These are phyloP conservation scores for Papilio elwesi DNA, from an alignment of 2,888 invertebrate species.

Conservation along the genomic window DNA sequence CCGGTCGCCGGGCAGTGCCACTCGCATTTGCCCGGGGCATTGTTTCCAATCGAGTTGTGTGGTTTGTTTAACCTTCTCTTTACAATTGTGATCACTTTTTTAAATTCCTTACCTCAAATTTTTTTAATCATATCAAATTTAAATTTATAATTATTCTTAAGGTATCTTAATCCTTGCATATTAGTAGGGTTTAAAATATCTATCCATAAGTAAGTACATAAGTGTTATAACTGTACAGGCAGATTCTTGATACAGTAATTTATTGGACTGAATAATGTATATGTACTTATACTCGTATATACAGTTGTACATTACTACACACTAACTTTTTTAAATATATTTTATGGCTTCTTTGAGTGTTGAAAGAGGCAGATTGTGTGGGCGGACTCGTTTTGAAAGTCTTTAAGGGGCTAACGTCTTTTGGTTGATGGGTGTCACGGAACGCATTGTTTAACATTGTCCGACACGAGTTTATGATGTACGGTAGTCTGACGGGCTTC, in stretches of 20 bases:
- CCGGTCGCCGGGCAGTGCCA: constrained; percentile 49
- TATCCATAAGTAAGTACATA: constrained; percentile 7
- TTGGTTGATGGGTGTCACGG: constrained; percentile 45
- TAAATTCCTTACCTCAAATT: background rate
- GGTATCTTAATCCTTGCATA: background rate
- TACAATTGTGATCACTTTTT: constrained; percentile 13
- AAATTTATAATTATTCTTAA: background rate
- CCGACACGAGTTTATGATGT: constrained; percentile 38
- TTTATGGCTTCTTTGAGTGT: constrained; percentile 79
- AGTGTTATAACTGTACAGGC: constrained; percentile 40
- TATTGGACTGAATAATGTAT: constrained; percentile 43
- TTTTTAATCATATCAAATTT: too few relatives aligned
- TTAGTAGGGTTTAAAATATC: background rate
- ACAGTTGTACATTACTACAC: constrained; percentile 49
- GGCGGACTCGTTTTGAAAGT: constrained; percentile 61
- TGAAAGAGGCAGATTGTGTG: constrained; percentile 75
- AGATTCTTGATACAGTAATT: constrained; percentile 39
- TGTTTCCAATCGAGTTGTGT: constrained; percentile 68
- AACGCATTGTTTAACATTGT: constrained; percentile 44
- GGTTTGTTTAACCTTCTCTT: constrained; percentile 52
- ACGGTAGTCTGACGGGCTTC: constrained; percentile 39
- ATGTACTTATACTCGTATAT: too few relatives aligned
- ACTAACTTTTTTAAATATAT: constrained; percentile 78
- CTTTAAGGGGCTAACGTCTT: constrained; percentile 46
- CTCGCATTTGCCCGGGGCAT: constrained; percentile 66